These are phyloP conservation scores for Lanius collurio DNA, from an alignment of 2,113 vertebrate species.

Conservation along the genomic window DNA sequence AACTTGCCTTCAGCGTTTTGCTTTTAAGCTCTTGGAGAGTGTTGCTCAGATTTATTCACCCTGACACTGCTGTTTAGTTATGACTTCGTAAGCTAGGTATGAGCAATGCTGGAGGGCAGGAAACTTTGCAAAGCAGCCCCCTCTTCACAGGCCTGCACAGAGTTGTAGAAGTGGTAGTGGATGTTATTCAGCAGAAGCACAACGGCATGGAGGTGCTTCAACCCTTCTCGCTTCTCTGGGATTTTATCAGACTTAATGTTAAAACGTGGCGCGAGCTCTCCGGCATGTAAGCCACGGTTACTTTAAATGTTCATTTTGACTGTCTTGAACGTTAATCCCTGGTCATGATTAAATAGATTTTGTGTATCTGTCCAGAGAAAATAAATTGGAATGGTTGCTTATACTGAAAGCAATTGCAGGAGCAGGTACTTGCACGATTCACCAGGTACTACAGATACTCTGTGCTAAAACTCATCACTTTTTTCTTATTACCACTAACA, in stretches of 20 bases:
- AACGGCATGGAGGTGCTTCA: background rate
- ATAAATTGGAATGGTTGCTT: background rate
- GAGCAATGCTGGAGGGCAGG: background rate
- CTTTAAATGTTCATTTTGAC: background rate
- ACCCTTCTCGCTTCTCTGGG: background rate
- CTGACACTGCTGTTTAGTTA: slow-evolving; percentile 31
- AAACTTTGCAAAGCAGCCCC: background rate
- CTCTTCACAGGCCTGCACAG: background rate
- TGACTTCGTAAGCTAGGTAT: background rate
- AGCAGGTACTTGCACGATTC: background rate
- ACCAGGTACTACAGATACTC: background rate
- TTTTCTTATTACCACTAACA: background rate
- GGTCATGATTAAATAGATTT: background rate
- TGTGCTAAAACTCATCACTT: background rate
- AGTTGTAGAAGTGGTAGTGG: background rate
- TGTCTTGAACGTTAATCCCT: background rate
- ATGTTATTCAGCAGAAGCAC: background rate
- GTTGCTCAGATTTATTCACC: slow-evolving; percentile 31
- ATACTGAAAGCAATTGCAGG: background rate
- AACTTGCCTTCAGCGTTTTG: slow-evolving; percentile 44
- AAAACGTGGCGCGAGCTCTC: background rate
- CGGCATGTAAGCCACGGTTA: background rate
- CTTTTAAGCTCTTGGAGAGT: background rate
- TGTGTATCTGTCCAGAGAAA: background rate
- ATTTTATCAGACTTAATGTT: background rate